Conservation (phyloP, 1,140 invertebrate species). For the Aradophagus sp. region DNA sequence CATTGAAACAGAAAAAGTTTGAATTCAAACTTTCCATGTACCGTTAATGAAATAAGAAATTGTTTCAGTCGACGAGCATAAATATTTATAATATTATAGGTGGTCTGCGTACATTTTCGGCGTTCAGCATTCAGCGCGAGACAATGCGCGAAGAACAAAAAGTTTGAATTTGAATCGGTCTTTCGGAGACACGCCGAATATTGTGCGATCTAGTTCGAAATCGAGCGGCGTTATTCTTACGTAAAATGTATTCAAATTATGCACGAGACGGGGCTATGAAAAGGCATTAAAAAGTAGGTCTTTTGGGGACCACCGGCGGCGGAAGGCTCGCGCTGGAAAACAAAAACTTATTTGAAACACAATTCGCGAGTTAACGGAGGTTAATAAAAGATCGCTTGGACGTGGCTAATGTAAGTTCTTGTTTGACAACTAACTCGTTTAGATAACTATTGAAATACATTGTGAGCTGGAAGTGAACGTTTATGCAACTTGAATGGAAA, state of each 20-base stretch:
- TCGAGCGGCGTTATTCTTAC: conserved; percentile 43
- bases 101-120: conserved; percentile 17
- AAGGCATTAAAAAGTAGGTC: conserved; percentile 37
- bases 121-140: conserved; percentile 8
- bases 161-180: conserved; percentile 38
- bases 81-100: conserved; percentile 43
- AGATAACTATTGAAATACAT: background rate
- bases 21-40: no score
- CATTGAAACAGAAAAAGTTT: no score
- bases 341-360: conserved; percentile 33
- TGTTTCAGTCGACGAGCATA: conserved; percentile 13
- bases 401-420: no score
- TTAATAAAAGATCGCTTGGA: no score
- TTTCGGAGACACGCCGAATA: conserved; percentile 35
- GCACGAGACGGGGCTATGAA: conserved; percentile 18
- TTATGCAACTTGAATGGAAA: no score
- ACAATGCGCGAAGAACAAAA: conserved; percentile 43
- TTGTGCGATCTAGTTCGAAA: conserved; percentile 44
- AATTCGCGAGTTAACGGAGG: conserved; percentile 19
- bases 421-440: no score
- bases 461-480: no score
- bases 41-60: conserved; percentile 29
- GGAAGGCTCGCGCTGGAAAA: no score
- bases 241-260: conserved; percentile 53
- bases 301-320: conserved; percentile 43